Evolutionary conservation across 1,140 invertebrate species (phyloP).

Genomic region (Bradysia coprophila): DNA sequence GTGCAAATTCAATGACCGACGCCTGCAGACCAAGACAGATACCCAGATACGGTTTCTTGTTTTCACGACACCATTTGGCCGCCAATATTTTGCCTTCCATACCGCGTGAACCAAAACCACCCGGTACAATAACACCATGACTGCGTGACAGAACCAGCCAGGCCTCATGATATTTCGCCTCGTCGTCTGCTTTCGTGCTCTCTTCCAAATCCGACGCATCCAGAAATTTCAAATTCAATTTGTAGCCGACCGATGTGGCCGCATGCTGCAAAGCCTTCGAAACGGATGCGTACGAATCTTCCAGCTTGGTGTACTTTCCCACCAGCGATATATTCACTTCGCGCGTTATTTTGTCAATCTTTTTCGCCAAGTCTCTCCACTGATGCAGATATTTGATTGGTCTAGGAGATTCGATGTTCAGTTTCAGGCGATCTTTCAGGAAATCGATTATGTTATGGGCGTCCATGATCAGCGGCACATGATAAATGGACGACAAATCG

Average conservation of each 20-base stretch:
- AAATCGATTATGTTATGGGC: conserved; percentile 78
- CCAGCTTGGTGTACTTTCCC: conserved; percentile 95
- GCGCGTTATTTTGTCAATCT: conserved; percentile 46
- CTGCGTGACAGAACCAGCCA: conserved; percentile 82
- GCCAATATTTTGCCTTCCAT: conserved; percentile 93
- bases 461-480: conserved; percentile 87
- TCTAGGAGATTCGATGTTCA: conserved; percentile 44
- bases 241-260: conserved; percentile 62
- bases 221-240: conserved; percentile 76
- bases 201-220: conserved; percentile 80
- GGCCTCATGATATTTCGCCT: conserved; percentile 78
- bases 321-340: conserved; percentile 86
- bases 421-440: conserved; percentile 61
- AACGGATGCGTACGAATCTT: conserved; percentile 94
- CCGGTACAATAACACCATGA: conserved; percentile 90
- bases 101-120: conserved; percentile 91
- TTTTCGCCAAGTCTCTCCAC: conserved; percentile 79
- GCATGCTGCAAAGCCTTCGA: conserved; percentile 91
- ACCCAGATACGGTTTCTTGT: conserved; percentile 80
- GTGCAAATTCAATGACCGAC: conserved; percentile 91
- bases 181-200: conserved; percentile 45
- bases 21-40: conserved; percentile 96
- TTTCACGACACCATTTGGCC: conserved; percentile 80
- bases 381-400: conserved; percentile 58
- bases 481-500: conserved; percentile 86